Base-by-base conservation (phyloP, 53 echinoderm and acorn worm genomes). In the Zoroaster sp. region DNA sequence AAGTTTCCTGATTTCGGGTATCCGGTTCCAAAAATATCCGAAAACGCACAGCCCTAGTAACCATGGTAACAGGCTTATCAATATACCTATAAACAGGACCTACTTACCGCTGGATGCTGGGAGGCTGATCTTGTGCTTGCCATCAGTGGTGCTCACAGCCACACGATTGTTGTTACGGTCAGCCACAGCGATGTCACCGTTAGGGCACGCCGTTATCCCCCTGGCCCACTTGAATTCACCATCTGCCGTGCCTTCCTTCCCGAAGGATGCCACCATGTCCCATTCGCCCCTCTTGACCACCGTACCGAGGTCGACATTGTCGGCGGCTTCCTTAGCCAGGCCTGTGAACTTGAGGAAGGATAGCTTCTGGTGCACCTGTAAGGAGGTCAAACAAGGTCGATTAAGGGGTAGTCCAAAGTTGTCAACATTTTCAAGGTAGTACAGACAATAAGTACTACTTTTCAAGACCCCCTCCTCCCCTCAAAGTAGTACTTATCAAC, bases 231-330 rank as follows among this genome's bases (percentile, higher is more conserved):
- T 85, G 35, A 85, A 85, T 35, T 85, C 85, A 17, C 85, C 85
- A n/a, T 85, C 85, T 10, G 33, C 71, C 4, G 85, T 85, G 69
- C 85, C 85, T 28, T 85, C 85, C 51, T 85, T 85, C 21, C 85
- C 85, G 47, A 85, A 85, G 4, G 69, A 49, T 33, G 69, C 15
- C 35, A 46, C 35, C 35, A 85, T 69, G 72, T 85, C 85, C 85
- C 85, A 85, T 49, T 85, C 85, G 33, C 85, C 85, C 70, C 69
- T 85, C 85, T 85, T 85, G 85, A 85, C 85, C n/a, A 85, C 85
- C 85, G 69, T 69, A 11, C 85, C 85, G 0, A 85, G 85, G 51
- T 40, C 70, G 10, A 85, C 85, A 5, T 85, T 69, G 66, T 85
- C 85, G 1, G 85, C 69, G 35, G 85, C 85, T 69, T 85, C 85